Base-by-base conservation (phyloP, 2,888 invertebrate genomes). In the Mimas tiliae region DNA sequence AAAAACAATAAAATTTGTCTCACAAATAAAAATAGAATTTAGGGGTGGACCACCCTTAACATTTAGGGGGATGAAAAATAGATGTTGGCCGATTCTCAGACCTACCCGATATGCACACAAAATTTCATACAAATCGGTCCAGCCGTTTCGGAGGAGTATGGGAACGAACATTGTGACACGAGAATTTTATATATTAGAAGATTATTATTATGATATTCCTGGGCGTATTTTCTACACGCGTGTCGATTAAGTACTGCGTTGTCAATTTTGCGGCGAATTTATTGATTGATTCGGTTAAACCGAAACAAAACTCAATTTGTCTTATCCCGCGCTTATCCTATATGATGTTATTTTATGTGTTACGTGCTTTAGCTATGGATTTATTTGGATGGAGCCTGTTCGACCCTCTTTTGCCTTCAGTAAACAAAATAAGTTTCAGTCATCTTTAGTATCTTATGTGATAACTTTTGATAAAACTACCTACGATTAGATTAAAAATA, bases 301-400 rank as follows among this genome's bases (percentile, higher is more conserved):
- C 67, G 70, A 72, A 77, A 77, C 70, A 72, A 76, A 81, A 77
- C 70, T 79, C 79, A 74, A 78, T 82, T 82, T 79, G 70, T 76
- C 73, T 75, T 73, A 80, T 75, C 71, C 69, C 55, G 62, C 65
- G 73, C 67, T 76, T 73, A 73, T 74, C 66, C 64, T 48, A 45
- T 16, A 66, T 66, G 64, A 65, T 71, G 70, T 71, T 72, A 68
- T 72, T 75, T 69, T 70, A 71, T 66, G 64, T 72, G 45, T 68
- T 70, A 51, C 34, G 34, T 21, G 52, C 21, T 50, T 64, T 45
- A 21, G 47, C n/a, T 47, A 6, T 38, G 42, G 58, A 62, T 62
- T 62, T 62, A 38, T 62, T 53, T n/a, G 8, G 38, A 55, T 55
- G 16, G 9, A 34, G 38, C 38, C 34, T 38, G 38, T 33, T 33